Evolutionary conservation across 2,797 vertebrate species (phyloP).

Genomic region (Stomatorhinus walkeri): DNA sequence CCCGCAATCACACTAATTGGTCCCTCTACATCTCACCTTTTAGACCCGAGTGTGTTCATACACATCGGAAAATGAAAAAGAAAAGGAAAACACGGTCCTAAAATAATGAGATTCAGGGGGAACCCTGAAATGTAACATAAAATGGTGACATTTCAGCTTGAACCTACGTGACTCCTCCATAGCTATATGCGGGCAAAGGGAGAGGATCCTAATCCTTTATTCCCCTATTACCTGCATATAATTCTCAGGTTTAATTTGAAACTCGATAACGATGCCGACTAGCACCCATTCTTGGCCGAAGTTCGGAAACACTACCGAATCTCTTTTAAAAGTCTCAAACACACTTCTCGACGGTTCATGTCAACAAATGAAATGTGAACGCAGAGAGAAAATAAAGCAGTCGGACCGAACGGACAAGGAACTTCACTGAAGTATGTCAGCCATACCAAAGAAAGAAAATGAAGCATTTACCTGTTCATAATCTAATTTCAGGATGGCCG

Average conservation of each 20-base stretch:
- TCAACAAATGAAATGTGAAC: conserved; percentile 74
- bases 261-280: conserved; percentile 43
- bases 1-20: conserved; percentile 72
- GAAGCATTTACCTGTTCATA: conserved; percentile 97
- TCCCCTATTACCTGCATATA: conserved; percentile 55
- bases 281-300: conserved; percentile 33
- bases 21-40: conserved; percentile 61
- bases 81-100: conserved; percentile 62
- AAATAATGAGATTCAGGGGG: conserved; percentile 71
- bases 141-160: conserved; percentile 71
- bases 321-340: conserved; percentile 48
- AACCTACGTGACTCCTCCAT: conserved; percentile 59
- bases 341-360: conserved; percentile 63
- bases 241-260: conserved; percentile 58
- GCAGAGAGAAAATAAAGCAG: conserved; percentile 70
- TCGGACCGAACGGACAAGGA: conserved; percentile 76
- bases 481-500: conserved; percentile 95
- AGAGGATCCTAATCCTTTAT: conserved; percentile 46
- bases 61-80: conserved; percentile 67
- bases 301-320: conserved; percentile 52
- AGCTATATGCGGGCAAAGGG: conserved; percentile 58
- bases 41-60: conserved; percentile 63
- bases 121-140: conserved; percentile 64
- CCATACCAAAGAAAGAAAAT: conserved; percentile 67
- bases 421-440: conserved; percentile 74